A percentile compares a stretch with the other conserved stretches of the same genome.
These are phyloP conservation scores for Crotalus helleri DNA, from an alignment of 2,113 vertebrate genomes.

Conservation along the genomic window DNA sequence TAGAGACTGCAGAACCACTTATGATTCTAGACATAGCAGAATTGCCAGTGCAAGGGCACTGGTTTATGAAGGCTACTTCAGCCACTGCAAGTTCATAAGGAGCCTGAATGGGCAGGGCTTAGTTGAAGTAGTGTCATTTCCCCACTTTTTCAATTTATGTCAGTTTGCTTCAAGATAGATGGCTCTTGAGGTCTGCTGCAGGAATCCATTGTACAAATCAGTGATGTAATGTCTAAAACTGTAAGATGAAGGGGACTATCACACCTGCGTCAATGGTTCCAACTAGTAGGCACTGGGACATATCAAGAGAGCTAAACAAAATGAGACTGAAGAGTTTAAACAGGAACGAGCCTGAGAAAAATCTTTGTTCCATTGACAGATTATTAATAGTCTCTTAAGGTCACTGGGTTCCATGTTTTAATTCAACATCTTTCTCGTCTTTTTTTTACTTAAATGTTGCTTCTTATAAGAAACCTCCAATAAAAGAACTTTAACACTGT, in stretches of 20 bases:
- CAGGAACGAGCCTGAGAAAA: conserved; percentile 52
- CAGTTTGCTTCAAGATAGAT: conserved; percentile 34
- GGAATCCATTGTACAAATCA: conserved; percentile 37
- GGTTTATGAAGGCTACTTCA: conserved; percentile 55
- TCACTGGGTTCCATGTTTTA: conserved; percentile 49
- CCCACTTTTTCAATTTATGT: conserved; percentile 32
- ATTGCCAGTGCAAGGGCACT: conserved; percentile 59
- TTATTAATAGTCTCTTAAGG: conserved; percentile 44
- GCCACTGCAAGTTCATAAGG: conserved; percentile 55
- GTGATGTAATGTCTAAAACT: conserved; percentile 26
- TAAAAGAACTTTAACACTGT: conserved; percentile 53
- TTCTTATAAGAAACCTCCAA: conserved; percentile 61
- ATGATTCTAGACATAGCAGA: conserved; percentile 45
- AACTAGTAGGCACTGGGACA: conserved; percentile 45
- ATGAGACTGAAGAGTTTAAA: conserved; percentile 50
- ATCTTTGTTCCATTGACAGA: conserved; percentile 50
- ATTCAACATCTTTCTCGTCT: conserved; percentile 56
- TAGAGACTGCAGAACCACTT: conserved; percentile 51
- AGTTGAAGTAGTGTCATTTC: conserved; percentile 44
- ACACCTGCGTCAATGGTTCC: conserved; percentile 42
- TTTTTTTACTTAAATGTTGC: conserved; percentile 61
- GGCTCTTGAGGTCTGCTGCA: conserved; percentile 49
- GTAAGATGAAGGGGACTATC: conserved; percentile 30
- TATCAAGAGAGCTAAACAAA: conserved; percentile 52
- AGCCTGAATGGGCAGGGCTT: conserved; percentile 34